Evolutionary conservation across 2,888 invertebrate genomes (phyloP), one percentile per base, ranked within the genome.

Genomic region (Plebejus melissa): DNA sequence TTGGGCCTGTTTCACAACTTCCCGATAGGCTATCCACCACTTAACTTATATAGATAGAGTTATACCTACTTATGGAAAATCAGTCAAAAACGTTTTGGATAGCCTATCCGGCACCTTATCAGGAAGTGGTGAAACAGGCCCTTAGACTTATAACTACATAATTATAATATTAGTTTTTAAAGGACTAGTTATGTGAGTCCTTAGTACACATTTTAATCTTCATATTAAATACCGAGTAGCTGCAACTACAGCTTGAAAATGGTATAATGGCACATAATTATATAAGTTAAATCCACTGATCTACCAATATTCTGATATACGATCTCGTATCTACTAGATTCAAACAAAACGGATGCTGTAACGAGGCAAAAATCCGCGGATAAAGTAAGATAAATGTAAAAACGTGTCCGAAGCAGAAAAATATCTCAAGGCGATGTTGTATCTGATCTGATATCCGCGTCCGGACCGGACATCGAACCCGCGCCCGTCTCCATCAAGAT

Each of bases 381-480:
- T 75, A 75, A 71, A 57, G 58, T 22, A 46, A 32, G 71, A 71
- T 75, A 58, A 75, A 75, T 70, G 75, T 75, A 75, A 58, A 69
- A 69, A 69, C 69, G 57, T 70, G 57, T 70, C 50, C n/a, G 74
- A 46, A 50, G 54, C 60, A 74, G 76, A 76, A 76, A 77, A 75
- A 22, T 76, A 77, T 78, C 54, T 74, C 72, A 74, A 72, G 74
- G 41, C 74, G 74, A 76, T 78, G 74, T 76, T 54, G 80, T 80
- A 79, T 78, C 58, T 78, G 80, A 79, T 77, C 77, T 78, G 81
- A 82, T 82, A 82, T 80, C 80, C 78, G 79, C 76, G 76, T 77
- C 76, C 74, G 50, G 77, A 80, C 60, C 84, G 87, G 87, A 82
- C 88, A 83, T 88, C 87, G 88, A 88, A 85, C 88, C 79, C 82